Conservation (phyloP, 2,888 invertebrate species). For the Pasiphila rectangulata region DNA sequence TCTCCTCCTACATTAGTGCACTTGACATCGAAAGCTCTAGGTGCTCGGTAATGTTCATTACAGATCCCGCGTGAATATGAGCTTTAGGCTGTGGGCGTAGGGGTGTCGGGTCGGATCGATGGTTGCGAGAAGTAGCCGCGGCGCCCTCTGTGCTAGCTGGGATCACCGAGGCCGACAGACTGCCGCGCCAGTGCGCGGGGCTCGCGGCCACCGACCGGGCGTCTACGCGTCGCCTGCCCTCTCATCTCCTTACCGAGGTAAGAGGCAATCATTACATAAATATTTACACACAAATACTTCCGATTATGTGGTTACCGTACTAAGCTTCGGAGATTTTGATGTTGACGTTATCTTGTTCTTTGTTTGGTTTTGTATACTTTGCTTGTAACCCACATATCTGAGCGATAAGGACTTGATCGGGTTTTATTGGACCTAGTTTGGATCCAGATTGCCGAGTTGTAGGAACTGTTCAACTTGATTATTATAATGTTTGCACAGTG, state of each 20-base stretch:
- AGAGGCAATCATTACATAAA: conserved; percentile 31
- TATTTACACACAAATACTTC: conserved; percentile 14
- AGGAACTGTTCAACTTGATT: too few relatives aligned
- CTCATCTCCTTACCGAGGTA: conserved; percentile 19
- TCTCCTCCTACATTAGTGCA: conserved; percentile 6
- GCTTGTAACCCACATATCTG: conserved; percentile 11
- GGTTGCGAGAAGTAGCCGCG: conserved; percentile 1
- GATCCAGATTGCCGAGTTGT: neutral
- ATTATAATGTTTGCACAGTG: too few relatives aligned
- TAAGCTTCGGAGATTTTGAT: neutral
- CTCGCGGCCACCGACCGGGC: conserved; percentile 51
- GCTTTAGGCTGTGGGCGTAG: conserved; percentile 41
- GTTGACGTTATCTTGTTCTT: conserved; percentile 12
- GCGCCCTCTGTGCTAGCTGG: conserved; percentile 51
- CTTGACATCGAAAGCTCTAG: conserved; percentile 37
- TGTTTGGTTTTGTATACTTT: conserved; percentile 16
- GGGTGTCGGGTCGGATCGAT: conserved; percentile 21
- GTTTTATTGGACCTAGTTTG: neutral
- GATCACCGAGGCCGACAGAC: conserved; percentile 36
- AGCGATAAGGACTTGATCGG: neutral
- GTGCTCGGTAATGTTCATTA: conserved; percentile 48
- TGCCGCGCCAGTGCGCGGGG: conserved; percentile 49
- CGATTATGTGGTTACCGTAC: neutral
- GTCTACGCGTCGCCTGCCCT: conserved; percentile 28
- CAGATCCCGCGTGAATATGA: conserved; percentile 39